Percentiles rank a stretch among this genome's conserved stretches.
phyloP scores from a whole-genome alignment of 2,888 invertebrate genomes.

The Physocephala rufipes region DNA sequence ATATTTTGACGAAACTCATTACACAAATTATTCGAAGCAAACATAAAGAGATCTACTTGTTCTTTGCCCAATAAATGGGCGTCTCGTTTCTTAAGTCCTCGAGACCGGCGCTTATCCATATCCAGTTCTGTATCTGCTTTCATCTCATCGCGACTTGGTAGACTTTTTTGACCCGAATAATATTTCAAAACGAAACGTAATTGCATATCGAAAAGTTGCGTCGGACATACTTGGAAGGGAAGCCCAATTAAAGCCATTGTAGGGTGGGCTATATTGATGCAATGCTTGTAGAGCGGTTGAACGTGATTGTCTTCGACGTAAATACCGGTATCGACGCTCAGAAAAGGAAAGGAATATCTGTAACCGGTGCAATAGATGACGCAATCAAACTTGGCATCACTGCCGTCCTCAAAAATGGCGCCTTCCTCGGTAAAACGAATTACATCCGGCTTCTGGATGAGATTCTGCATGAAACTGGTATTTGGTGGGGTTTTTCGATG shows the following conservation, averaged over 20 bases:
- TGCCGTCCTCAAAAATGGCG: constrained; percentile 73
- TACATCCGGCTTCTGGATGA: constrained; percentile 74
- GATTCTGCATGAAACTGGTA: constrained; percentile 74
- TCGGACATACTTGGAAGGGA: constrained; percentile 80
- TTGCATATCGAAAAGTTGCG: constrained; percentile 85
- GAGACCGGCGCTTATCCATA: constrained; percentile 68
- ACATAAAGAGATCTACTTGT: constrained; percentile 50
- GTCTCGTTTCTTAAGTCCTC: constrained; percentile 71
- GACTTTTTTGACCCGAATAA: constrained; percentile 70
- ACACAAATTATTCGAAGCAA: not conserved
- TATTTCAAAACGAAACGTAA: constrained; percentile 72
- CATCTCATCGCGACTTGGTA: constrained; percentile 75
- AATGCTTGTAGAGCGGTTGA: constrained; percentile 83
- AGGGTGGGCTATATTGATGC: constrained; percentile 81
- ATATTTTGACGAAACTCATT: not conserved
- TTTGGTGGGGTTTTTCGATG: constrained; percentile 68
- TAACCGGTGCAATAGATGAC: constrained; percentile 84
- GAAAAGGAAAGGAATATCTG: constrained; percentile 78
- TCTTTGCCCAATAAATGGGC: constrained; percentile 72
- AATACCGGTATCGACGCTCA: constrained; percentile 74
- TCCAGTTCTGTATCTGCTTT: constrained; percentile 71
- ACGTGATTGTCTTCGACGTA: constrained; percentile 80
- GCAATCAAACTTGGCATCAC: constrained; percentile 71
- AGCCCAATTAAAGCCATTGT: constrained; percentile 84
- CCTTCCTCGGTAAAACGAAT: constrained; percentile 66